Conservation (phyloP, 2,797 vertebrate genomes). For the Oophaga sylvatica region DNA sequence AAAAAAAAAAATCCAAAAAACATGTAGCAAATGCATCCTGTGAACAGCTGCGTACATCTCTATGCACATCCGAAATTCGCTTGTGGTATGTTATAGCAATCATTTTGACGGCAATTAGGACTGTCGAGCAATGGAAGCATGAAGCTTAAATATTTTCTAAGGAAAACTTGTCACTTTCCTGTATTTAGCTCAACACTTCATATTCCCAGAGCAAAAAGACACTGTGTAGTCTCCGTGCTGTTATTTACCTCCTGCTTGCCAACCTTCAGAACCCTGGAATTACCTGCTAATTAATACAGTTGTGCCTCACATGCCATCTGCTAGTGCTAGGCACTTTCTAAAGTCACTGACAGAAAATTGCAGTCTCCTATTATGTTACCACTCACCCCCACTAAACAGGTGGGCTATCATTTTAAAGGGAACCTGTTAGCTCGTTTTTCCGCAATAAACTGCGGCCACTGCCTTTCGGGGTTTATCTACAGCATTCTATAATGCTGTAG, state of each 20-base stretch:
- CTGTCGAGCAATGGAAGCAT: neutral
- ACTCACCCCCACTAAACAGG: conserved; percentile 58
- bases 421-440: too few relatives aligned
- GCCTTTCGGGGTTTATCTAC: too few relatives aligned
- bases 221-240: conserved; percentile 27
- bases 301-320: conserved; percentile 72
- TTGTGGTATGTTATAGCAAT: conserved; percentile 8
- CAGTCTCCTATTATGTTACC: conserved; percentile 13
- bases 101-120: neutral
- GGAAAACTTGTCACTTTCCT: conserved; percentile 63
- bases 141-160: conserved; percentile 37
- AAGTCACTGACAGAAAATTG: conserved; percentile 61
- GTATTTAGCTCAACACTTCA: conserved; percentile 64
- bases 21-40: too few relatives aligned
- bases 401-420: conserved; percentile 58
- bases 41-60: too few relatives aligned
- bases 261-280: conserved; percentile 66
- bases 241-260: conserved; percentile 43
- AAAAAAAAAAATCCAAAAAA: too few relatives aligned
- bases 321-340: conserved; percentile 66
- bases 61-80: neutral
- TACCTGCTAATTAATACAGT: conserved; percentile 69
- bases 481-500: too few relatives aligned
- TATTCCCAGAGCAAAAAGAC: conserved; percentile 63
- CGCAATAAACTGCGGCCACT: too few relatives aligned